Evolutionary conservation across 2,113 vertebrate genomes (phyloP).

Genomic region (Merops nubicus): DNA sequence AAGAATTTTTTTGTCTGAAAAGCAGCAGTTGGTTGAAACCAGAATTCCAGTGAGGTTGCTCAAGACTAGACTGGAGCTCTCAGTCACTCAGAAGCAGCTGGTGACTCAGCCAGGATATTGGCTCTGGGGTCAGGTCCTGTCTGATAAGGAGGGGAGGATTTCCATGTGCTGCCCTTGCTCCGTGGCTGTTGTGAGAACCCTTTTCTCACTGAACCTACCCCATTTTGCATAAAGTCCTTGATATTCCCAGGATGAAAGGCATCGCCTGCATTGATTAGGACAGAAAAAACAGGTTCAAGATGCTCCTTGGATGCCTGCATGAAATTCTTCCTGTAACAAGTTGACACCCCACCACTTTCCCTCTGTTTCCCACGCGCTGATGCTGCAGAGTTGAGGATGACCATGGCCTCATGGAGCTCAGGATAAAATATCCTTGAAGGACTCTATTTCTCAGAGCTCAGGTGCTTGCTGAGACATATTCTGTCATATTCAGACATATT

Average conservation of each 20-base stretch:
- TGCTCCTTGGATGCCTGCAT: not conserved
- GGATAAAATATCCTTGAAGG: too few relatives aligned
- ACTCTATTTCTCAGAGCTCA: not conserved
- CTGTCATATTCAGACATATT: too few relatives aligned
- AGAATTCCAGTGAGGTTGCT: not conserved
- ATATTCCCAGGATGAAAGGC: slow-evolving; percentile 23
- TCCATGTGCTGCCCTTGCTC: not conserved
- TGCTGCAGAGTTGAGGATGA: not conserved
- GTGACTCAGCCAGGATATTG: slow-evolving; percentile 28
- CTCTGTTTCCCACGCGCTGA: not conserved
- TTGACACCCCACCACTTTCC: not conserved
- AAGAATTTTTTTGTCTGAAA: not conserved
- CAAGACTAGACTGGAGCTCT: slow-evolving; percentile 8
- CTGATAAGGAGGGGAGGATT: slow-evolving; percentile 18
- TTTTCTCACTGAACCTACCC: not conserved
- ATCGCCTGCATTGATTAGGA: slow-evolving; percentile 38
- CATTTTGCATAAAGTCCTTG: slow-evolving; percentile 9
- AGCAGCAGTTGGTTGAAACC: not conserved
- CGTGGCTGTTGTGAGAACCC: not conserved
- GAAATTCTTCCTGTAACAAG: not conserved
- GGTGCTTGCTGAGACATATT: not conserved
- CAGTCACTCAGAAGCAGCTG: not conserved
- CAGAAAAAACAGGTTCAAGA: slow-evolving; percentile 54
- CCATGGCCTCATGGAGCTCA: not conserved
- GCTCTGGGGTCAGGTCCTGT: not conserved